phyloP scores from a whole-genome alignment of 2,888 invertebrate species.

The Drosophila seclusa region DNA sequence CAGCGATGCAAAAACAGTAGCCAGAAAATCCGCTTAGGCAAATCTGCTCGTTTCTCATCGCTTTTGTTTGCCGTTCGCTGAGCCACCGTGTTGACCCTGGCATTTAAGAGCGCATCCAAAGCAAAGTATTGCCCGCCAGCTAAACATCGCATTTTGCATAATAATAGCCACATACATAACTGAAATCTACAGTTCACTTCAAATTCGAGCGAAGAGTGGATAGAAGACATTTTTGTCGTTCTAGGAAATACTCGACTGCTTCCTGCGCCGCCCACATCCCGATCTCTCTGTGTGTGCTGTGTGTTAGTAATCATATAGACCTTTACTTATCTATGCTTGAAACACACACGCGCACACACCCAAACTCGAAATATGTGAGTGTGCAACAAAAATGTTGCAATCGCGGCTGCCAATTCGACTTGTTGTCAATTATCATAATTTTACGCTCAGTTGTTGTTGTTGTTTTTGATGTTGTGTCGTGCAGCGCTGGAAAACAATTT shows the following conservation, averaged over 20 bases:
- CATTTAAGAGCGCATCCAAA: slow-evolving; percentile 29
- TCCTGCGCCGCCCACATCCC: slow-evolving; percentile 58
- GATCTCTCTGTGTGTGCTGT: not conserved
- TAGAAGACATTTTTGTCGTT: slow-evolving; percentile 1
- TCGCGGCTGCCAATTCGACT: slow-evolving; percentile 40
- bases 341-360: not conserved
- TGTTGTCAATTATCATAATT: slow-evolving; percentile 70
- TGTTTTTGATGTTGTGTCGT: slow-evolving; percentile 30
- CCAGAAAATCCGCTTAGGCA: slow-evolving; percentile 25
- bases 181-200: not conserved
- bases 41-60: slow-evolving; percentile 13
- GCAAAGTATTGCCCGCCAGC: slow-evolving; percentile 4
- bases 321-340: slow-evolving; percentile 30
- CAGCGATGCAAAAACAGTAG: slow-evolving; percentile 16
- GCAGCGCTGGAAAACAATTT: slow-evolving; percentile 50
- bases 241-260: slow-evolving; percentile 39
- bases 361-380: slow-evolving; percentile 11
- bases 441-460: slow-evolving; percentile 21
- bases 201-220: not conserved
- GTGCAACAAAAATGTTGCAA: slow-evolving; percentile 47
- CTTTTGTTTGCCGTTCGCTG: slow-evolving; percentile 1
- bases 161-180: not conserved
- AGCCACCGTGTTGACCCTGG: slow-evolving; percentile 36
- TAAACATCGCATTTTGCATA: not conserved
- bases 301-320: not conserved